Conservation (phyloP, 2,888 invertebrate genomes). For the Diploptera punctata region DNA sequence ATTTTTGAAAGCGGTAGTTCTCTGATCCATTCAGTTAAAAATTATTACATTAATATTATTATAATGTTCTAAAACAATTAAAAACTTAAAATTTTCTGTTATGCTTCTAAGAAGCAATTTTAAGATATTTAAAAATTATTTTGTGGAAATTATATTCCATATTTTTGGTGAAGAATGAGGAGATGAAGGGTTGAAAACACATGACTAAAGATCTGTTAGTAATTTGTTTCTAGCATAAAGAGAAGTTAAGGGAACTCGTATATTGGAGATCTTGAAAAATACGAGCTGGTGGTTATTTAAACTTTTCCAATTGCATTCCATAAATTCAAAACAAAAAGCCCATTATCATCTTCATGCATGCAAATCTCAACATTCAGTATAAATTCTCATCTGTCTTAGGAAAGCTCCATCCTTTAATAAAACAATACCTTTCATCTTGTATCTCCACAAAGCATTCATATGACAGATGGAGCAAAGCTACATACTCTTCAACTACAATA, state of each 20-base stretch:
- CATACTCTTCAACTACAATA: conserved; percentile 8
- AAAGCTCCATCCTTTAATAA: background rate
- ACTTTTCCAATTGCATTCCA: background rate
- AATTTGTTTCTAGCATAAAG: background rate
- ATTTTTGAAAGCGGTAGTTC: conserved; percentile 7
- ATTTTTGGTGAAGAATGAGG: background rate
- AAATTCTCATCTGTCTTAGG: background rate
- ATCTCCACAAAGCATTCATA: background rate
- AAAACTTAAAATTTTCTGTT: too few species aligned
- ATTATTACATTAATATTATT: too few species aligned
- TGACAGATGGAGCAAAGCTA: conserved; percentile 1
- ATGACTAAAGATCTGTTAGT: background rate
- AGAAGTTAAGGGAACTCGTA: background rate
- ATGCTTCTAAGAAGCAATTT: too few species aligned
- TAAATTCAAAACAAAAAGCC: too few species aligned
- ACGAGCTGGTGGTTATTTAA: conserved; percentile 13
- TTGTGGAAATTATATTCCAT: too few species aligned
- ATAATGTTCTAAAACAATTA: background rate
- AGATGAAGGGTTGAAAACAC: background rate
- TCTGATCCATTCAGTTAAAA: background rate
- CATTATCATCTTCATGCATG: background rate
- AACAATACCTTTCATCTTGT: background rate
- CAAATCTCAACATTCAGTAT: background rate
- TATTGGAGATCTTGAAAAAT: conserved; percentile 3
- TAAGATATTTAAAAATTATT: too few species aligned